Evolutionary conservation across 2,797 vertebrate species (phyloP), one percentile per base, ranked within the genome.

Genomic region (Eidolon dupreanum): DNA sequence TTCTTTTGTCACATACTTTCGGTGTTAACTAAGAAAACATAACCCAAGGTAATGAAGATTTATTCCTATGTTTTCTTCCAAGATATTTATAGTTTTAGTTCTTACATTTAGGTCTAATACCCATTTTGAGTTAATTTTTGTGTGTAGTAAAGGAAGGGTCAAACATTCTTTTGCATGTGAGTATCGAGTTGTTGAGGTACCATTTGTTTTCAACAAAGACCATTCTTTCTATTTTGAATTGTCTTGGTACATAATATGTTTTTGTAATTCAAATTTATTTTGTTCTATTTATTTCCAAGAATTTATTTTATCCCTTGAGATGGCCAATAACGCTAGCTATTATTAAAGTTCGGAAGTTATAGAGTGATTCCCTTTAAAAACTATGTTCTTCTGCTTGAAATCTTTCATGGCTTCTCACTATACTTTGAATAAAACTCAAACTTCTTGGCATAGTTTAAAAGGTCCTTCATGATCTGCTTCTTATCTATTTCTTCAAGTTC

Each of bases 201-300:
- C 38, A 57, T 95, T 77, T 88, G 17, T 81, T 73, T 49, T 16
- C 49, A 49, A 38, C 70, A 77, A 92, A 86, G 31, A 86, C 6
- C 11, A 59, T 82, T 68, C 43, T 90, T 89, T 84, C 53, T 10
- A 28, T 75, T 66, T 31, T 59, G 41, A 88, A 46, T 73, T 75
- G 46, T 66, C 77, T 90, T 85, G 24, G 36, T 41, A 28, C 8
- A 77, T 46, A 15, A 55, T 22, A 71, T 33, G 7, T 3, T 81
- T 92, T 92, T 85, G 59, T 61, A 86, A 93, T 63, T 94, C n/a
- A 88, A 83, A 82, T 91, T 88, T 15, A 91, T 65, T 88, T 93
- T 81, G 36, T 77, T 92, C 41, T 33, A 24, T 31, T 88, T 83
- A 59, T 61, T 49, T 31, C 51, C 28, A 46, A 28, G 74, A 68